Base-by-base conservation (phyloP, 2,113 vertebrate species). In the Craseonycteris thonglongyai region DNA sequence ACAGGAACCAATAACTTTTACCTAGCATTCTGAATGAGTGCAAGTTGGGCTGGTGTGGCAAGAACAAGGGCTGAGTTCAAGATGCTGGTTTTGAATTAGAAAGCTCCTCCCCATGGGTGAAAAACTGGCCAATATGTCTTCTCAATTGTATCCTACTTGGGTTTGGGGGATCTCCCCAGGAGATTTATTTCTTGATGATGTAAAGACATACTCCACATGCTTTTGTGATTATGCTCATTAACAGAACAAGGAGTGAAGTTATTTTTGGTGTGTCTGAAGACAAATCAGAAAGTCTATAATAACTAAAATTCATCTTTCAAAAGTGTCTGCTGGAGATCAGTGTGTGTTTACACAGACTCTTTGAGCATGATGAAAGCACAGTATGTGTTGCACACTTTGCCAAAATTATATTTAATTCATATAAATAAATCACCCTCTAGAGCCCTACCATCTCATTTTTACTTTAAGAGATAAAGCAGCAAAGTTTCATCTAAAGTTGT, bases 191-290 rank as follows among this genome's bases (percentile, higher is more conserved):
- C 63, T 63, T 72, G 51, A 42, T 65, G 40, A 45, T 21, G 40
- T 18, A 26, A 54, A 86, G 35, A 16, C 21, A 16, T 19, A 35
- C 13, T 63, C 74, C 33, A 8, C 5, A 0, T 93, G 88, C 28
- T 69, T 89, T 63, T 45, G 56, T 82, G 42, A 59, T 68, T 56
- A 30, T 11, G n/a, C 40, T 82, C 49, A 91, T 79, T 54, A 86
- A 63, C 49, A 42, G n/a, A 33, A 78, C 3, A 8, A 71, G 8
- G 58, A 92, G 13, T 16, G 56, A 59, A 85, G 72, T 54, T 54
- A 88, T 78, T 96, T 90, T 66, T 49, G 24, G 35, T 85, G 35
- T 85, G 59, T 85, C 78, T 93, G 66, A n/a, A 91, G 82, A 85
- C 49, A 88, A 84, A 90, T 80, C 76, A 78, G 68, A 84, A 95